Base-by-base conservation (phyloP, 2,888 invertebrate species). In the Drosophila neonasuta region DNA sequence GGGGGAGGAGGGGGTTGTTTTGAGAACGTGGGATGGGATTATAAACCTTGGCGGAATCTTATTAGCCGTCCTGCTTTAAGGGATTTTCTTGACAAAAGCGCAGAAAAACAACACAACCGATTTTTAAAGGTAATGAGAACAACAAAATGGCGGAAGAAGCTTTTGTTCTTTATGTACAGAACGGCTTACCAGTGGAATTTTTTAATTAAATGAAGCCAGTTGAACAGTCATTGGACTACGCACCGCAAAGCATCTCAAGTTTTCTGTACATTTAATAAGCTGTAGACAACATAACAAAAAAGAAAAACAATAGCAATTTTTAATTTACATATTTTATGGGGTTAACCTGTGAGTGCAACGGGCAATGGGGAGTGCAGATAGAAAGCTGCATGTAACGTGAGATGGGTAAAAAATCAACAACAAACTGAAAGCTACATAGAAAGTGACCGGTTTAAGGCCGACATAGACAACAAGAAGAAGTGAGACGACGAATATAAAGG, bases 321-420 rank as follows among this genome's bases (percentile, higher is more conserved):
- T 62, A 68, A 73, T 69, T 77, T 77, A 68, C 64, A 74, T 73
- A 73, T 74, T 77, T 77, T 64, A 77, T 73, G 73, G 58, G 63
- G 77, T 57, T 73, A 76, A 46, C 39, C 39, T n/a, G 36, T 2
- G 13, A 41, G 39, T 41, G 39, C 39, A 41, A 2, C 36, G 36
- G 48, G 41, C 58, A 45, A 45, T 52, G 49, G 45, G 56, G 52
- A 48, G 42, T 41, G 39, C 7, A 30, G 36, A n/a, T n/a, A n/a
- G 32, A 36, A 24, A 39, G 30, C 34, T 52, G 61, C 64, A 50
- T 68, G 74, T 72, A 74, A 77, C 64, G 73, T 74, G 74, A 77
- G 74, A 65, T 68, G 73, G 49, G 68, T 72, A 55, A 68, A 62
- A 76, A 63, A 59, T 56, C 57, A 76, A 3, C 20, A 20, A 67